Percentiles rank a stretch among this genome's conserved stretches.
Evolutionary conservation across 2,888 invertebrate genomes (phyloP).

Genomic region (Calliopum simillimum): DNA sequence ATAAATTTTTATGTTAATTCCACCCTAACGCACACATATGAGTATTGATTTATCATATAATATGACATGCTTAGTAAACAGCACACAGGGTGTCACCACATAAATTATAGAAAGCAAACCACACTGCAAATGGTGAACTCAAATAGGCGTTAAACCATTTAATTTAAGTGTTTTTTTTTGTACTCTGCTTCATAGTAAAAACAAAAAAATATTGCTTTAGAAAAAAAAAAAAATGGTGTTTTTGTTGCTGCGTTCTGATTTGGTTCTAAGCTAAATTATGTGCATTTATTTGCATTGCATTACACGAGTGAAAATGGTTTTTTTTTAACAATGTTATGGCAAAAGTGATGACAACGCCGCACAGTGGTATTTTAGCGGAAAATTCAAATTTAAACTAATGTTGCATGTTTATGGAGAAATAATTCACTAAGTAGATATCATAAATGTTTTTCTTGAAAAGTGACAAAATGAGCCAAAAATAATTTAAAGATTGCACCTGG

Average conservation of each 20-base stretch:
- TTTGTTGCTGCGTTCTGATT: background rate
- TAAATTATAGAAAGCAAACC: constrained; percentile 1
- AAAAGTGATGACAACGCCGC: background rate
- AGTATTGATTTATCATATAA: constrained; percentile 1
- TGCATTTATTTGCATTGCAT: constrained; percentile 15
- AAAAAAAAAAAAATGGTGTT: too few relatives aligned
- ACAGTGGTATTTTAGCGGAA: background rate
- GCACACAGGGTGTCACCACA: background rate
- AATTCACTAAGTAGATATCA: too few relatives aligned
- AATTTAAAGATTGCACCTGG: too few relatives aligned
- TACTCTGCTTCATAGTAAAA: too few relatives aligned
- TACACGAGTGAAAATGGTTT: background rate
- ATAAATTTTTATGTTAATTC: too few relatives aligned
- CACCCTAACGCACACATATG: background rate
- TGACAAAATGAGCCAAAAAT: too few relatives aligned
- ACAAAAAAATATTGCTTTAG: background rate
- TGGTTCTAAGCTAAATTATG: constrained; percentile 19
- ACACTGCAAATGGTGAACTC: background rate
- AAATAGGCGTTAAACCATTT: too few relatives aligned
- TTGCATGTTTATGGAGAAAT: background rate
- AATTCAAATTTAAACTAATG: background rate
- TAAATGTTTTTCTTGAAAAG: background rate
- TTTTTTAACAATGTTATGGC: background rate
- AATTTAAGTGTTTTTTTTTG: constrained; percentile 2
- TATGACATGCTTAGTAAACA: background rate